Percentiles rank a stretch among this genome's conserved stretches.
phyloP scores from a whole-genome alignment of 2,797 vertebrate genomes.

The Catamblyrhynchus diadema region DNA sequence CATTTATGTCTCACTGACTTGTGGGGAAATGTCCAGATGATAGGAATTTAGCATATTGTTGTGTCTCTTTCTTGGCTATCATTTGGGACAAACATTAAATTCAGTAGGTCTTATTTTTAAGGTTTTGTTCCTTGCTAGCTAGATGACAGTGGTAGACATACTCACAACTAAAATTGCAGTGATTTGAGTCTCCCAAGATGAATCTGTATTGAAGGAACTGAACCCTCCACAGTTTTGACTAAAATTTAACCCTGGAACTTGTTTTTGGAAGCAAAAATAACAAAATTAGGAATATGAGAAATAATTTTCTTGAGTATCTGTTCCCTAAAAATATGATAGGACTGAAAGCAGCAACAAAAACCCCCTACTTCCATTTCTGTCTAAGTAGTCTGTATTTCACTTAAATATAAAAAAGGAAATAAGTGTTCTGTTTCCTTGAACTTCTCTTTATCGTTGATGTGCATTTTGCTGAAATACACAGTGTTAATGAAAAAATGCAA shows the following conservation, averaged over 20 bases:
- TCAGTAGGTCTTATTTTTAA: not conserved
- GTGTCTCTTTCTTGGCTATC: not conserved
- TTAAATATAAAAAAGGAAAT: not conserved
- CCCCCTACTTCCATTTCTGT: not conserved
- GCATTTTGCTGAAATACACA: not conserved
- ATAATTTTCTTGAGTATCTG: not conserved
- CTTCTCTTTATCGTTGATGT: not conserved
- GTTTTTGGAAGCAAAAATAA: not conserved
- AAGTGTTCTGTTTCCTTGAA: not conserved
- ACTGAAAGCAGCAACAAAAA: not conserved
- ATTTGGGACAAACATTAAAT: not conserved
- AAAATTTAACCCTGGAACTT: not conserved
- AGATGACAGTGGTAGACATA: not conserved
- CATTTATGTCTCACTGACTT: not conserved
- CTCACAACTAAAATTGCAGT: not conserved
- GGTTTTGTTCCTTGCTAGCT: not conserved
- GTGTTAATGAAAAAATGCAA: not conserved
- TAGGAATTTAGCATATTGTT: not conserved
- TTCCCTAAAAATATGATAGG: not conserved
- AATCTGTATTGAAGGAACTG: not conserved
- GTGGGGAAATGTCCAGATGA: not conserved
- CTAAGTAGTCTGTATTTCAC: not conserved
- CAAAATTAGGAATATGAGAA: not conserved
- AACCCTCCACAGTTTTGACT: not conserved
- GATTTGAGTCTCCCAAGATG: not conserved